Base-by-base conservation (phyloP, 2,797 vertebrate genomes). In the Lutjanus argentimaculatus region DNA sequence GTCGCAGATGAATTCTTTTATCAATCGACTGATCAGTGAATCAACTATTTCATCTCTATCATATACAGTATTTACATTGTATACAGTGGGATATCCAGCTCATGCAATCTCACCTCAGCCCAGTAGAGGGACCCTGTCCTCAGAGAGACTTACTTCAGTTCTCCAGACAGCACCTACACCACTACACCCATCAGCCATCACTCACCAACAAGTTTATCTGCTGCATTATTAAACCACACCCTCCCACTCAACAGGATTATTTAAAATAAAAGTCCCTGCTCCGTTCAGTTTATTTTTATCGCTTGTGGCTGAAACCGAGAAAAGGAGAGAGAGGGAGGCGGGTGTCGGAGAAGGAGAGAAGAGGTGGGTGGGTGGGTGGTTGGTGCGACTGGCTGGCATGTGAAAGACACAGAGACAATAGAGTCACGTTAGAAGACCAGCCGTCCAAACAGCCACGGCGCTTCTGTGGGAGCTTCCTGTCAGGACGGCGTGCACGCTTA, bases 111-210 rank as follows among this genome's bases (percentile, higher is more conserved):
- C 85, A 73, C 46, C 30, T 61, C 45, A 56, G 72, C 21, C 91
- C 94, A 92, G 86, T 82, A 93, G 94, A 88, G 92, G 93, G 89
- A 86, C 67, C 68, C 86, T 87, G 67, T 79, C 67, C 59, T 80
- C 72, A 85, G 53, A 82, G 45, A 40, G 12, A 65, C 75, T 15
- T n/a, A 49, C 22, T 69, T 69, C 57, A 72, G 21, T 52, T 79
- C 49, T 19, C 58, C 74, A 81, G 53, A 56, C 56, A 72, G 22
- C 14, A 19, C 25, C 22, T n/a, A 52, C 42, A 48, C 40, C 42
- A 48, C 43, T n/a, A n/a, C 46, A 79, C 52, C 72, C 80, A 69
- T 66, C 51, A 69, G 17, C 45, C 77, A 72, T 84, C 83, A 61
- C 75, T 86, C 73, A 86, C 11, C 53, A 57, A n/a, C 76, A 67